phyloP scores from a whole-genome alignment of 2,888 invertebrate species.

The Drepana falcataria region DNA sequence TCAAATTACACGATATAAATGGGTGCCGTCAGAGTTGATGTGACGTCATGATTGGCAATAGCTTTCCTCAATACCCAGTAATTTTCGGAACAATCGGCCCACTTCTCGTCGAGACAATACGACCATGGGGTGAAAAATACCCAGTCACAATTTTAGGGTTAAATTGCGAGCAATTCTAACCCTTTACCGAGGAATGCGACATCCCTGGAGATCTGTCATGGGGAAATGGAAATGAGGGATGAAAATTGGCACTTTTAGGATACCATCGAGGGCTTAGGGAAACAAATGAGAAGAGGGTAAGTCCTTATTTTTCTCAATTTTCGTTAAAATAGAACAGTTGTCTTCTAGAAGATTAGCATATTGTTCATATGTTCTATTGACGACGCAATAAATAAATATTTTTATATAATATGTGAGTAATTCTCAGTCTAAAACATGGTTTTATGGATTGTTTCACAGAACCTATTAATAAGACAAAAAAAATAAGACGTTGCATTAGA shows the following conservation, averaged over 20 bases:
- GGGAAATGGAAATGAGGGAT: neutral
- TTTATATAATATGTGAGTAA: too few species aligned
- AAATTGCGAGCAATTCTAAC: constrained; percentile 12
- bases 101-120: neutral
- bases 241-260: neutral
- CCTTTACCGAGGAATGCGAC: constrained; percentile 13
- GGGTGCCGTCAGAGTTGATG: neutral
- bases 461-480: too few species aligned
- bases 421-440: too few species aligned
- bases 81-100: constrained; percentile 2
- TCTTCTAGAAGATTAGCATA: too few species aligned
- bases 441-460: too few species aligned
- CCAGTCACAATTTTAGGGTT: constrained; percentile 13
- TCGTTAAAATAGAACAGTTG: too few species aligned
- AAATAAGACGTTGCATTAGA: too few species aligned
- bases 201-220: constrained; percentile 13
- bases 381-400: too few species aligned
- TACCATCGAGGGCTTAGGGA: neutral
- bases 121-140: constrained; percentile 8
- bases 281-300: too few species aligned
- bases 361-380: too few species aligned
- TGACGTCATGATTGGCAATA: constrained; percentile 1
- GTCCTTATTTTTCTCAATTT: too few species aligned
- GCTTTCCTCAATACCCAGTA: neutral
- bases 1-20: constrained; percentile 1